Conservation (phyloP, 2,113 vertebrate species). For the Hipposideros armiger region DNA sequence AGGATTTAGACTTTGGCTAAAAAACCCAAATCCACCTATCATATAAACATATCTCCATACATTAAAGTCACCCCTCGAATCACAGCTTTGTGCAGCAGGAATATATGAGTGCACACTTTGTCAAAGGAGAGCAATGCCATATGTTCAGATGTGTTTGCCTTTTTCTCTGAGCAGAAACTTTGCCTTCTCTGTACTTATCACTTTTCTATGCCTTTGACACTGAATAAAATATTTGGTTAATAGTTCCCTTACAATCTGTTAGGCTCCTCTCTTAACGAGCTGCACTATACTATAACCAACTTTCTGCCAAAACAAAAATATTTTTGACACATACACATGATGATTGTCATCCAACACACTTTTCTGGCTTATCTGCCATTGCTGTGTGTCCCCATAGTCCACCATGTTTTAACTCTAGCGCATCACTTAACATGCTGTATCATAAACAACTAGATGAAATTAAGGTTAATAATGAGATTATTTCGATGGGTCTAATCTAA, state of each 20-base stretch:
- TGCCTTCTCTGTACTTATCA: slow-evolving; percentile 29
- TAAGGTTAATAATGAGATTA: background rate
- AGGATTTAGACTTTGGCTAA: background rate
- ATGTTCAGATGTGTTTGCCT: slow-evolving; percentile 54
- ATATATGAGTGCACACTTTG: background rate
- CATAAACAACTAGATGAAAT: background rate
- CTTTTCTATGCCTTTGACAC: slow-evolving; percentile 62
- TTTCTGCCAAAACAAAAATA: slow-evolving; percentile 45
- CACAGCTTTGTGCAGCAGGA: background rate
- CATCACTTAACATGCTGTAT: background rate
- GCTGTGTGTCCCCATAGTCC: background rate
- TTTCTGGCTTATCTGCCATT: background rate
- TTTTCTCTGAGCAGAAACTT: slow-evolving; percentile 63
- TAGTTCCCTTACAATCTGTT: slow-evolving; percentile 68
- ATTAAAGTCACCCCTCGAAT: background rate
- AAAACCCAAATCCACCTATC: background rate
- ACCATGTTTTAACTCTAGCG: background rate
- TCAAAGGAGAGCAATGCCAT: slow-evolving; percentile 58
- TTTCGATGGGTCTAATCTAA: background rate
- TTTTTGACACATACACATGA: background rate
- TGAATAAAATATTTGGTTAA: slow-evolving; percentile 75
- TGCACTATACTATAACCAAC: slow-evolving; percentile 6
- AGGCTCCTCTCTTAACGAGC: slow-evolving; percentile 44
- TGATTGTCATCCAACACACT: slow-evolving; percentile 14
- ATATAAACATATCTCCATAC: background rate